Base-by-base conservation (phyloP, 2,888 invertebrate species). In the Drosophila atripex region DNA sequence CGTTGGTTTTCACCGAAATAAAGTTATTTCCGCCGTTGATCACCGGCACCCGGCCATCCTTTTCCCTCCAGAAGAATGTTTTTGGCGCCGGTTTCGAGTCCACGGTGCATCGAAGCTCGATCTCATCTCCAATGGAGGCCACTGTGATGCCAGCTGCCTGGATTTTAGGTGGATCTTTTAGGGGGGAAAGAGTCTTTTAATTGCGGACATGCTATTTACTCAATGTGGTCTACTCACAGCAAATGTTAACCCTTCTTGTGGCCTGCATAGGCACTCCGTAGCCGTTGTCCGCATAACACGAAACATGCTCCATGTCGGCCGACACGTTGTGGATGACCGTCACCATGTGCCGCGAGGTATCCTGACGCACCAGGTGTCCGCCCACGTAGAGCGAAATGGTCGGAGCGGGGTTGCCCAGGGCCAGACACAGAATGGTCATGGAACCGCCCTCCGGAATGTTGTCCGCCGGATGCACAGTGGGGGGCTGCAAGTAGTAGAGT, bases 231-330 rank as follows among this genome's bases (percentile, higher is more conserved):
- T 60, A 93, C 96, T 94, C 91, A 97, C 96, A 95, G 86, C 95
- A 96, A 56, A 97, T 96, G 65, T 94, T 95, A 64, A 97, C 95
- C 89, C 94, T 95, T 75, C 95, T 93, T 0, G 96, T 95, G 0
- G 96, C 95, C 90, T 97, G 96, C 95, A 96, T 96, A 1, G 97
- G 96, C 0, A 96, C 95, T 0, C 97, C 97, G 87, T 96, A 96
- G 1, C 96, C 97, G 88, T 97, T 97, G 92, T 97, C 96, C 0
- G 96, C 97, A 91, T 96, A 96, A 90, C 97, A 97, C 0, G 96
- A 95, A 71, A 97, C 95, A 90, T 96, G 95, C 88, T 96, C 95
- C 96, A 96, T 96, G 90, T 96, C 96, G 1, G 95, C 93, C 0
- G 96, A 96, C 11, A 97, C 95, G 90, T 97, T 97, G 89, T 96